These are phyloP conservation scores for Aphrocallistes beatrix DNA, from an alignment of 37 sponge, comb jelly and placozoan genomes.

Conservation along the genomic window DNA sequence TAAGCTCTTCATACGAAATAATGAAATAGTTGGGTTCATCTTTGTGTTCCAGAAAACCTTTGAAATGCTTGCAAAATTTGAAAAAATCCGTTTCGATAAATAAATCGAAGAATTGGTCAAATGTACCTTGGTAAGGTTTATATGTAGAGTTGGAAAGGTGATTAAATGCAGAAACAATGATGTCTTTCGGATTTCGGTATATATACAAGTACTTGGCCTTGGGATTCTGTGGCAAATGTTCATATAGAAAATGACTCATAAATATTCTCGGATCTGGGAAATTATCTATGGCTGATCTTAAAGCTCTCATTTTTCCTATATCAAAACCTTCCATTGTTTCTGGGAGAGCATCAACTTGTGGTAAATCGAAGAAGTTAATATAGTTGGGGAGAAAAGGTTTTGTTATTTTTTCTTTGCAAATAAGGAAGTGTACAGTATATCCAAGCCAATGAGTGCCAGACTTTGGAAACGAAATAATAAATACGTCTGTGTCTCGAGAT, in stretches of 20 bases:
- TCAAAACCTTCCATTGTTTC: no score
- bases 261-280: not conserved
- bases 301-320: not conserved
- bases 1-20: not conserved
- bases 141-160: not conserved
- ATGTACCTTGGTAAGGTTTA: not conserved
- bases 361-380: not conserved
- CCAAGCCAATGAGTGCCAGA: not conserved
- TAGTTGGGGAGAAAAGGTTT: not conserved
- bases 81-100: not conserved
- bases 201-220: not conserved
- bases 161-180: not conserved
- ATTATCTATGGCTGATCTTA: not conserved
- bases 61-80: not conserved
- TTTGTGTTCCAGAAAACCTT: not conserved
- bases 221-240: not conserved
- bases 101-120: not conserved
- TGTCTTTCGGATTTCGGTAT: not conserved
- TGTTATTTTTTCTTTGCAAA: not conserved
- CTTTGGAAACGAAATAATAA: not conserved
- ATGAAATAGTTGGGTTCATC: not conserved
- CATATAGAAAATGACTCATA: not conserved
- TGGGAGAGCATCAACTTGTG: not conserved
- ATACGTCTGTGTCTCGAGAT: not conserved
- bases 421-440: not conserved